Evolutionary conservation across 1,140 invertebrate genomes (phyloP).

Genomic region (Euwallacea similis): DNA sequence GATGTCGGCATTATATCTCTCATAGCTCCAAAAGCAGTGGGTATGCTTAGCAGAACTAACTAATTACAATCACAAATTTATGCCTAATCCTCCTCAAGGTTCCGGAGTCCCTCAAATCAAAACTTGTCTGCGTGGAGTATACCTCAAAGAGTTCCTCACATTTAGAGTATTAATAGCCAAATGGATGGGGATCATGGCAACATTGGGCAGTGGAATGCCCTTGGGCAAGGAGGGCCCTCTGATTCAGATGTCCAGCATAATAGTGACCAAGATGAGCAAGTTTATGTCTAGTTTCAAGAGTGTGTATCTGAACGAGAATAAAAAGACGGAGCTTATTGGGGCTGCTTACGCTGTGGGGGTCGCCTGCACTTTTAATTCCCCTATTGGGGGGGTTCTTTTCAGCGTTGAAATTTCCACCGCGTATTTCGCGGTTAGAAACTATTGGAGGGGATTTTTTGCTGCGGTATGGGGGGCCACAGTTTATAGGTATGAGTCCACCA

Average conservation of each 20-base stretch:
- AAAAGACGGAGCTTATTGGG: constrained; percentile 92
- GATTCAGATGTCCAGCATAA: constrained; percentile 94
- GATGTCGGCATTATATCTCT: constrained; percentile 92
- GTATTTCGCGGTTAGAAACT: constrained; percentile 97
- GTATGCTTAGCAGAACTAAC: constrained; percentile 55
- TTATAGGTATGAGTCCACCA: constrained; percentile 59
- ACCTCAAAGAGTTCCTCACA: constrained; percentile 95
- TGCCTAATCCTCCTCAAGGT: constrained; percentile 59
- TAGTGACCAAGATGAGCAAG: constrained; percentile 89
- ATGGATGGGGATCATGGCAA: constrained; percentile 91
- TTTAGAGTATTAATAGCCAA: constrained; percentile 93
- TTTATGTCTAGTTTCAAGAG: constrained; percentile 88
- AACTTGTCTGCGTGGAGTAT: constrained; percentile 93
- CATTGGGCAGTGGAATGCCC: constrained; percentile 92
- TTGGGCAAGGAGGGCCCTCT: constrained; percentile 98
- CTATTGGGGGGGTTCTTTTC: constrained; percentile 95
- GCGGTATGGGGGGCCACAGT: constrained; percentile 95
- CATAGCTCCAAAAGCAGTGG: constrained; percentile 90
- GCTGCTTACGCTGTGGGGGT: constrained; percentile 96
- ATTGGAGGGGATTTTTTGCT: constrained; percentile 98
- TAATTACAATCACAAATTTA: constrained; percentile 1
- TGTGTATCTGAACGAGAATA: constrained; percentile 90
- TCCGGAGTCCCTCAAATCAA: constrained; percentile 99
- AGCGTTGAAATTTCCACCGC: constrained; percentile 99
- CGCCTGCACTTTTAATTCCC: constrained; percentile 92